Evolutionary conservation across 2,797 vertebrate species (phyloP).

Genomic region (Tenualosa ilisha): DNA sequence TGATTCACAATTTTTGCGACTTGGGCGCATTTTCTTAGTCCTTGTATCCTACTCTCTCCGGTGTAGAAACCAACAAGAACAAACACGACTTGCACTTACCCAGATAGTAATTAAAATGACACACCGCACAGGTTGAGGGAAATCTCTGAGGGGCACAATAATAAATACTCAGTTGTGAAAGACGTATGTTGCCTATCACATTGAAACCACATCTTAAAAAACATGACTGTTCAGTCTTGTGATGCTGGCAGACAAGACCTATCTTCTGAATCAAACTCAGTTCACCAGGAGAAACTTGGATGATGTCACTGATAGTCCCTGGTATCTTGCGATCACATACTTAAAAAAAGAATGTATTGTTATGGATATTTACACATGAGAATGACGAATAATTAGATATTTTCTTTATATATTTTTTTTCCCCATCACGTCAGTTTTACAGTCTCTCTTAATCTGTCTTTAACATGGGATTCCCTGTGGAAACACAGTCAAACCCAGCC

Average conservation of each 20-base stretch:
- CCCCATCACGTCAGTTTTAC: background rate
- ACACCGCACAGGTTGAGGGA: background rate
- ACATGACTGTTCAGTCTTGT: background rate
- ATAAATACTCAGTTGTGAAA: conserved; percentile 15
- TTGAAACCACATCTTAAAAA: conserved; percentile 3
- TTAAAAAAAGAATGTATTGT: conserved; percentile 33
- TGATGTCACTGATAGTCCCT: background rate
- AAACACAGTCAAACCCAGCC: background rate
- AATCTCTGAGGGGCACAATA: conserved; percentile 5
- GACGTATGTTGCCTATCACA: background rate
- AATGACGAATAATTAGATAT: conserved; percentile 36
- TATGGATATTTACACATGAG: conserved; percentile 50
- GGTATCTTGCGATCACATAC: background rate
- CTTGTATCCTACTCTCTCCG: background rate
- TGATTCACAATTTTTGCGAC: background rate
- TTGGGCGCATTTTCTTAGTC: background rate
- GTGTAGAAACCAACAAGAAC: conserved; percentile 7
- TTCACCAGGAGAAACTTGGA: conserved; percentile 4
- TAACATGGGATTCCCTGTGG: background rate
- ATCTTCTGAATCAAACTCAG: background rate
- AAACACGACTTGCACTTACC: background rate
- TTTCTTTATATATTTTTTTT: conserved; percentile 36
- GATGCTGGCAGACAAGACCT: background rate
- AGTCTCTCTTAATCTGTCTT: conserved; percentile 30
- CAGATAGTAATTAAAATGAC: background rate